phyloP scores from a whole-genome alignment of 2,797 vertebrate genomes.

The Myotis daubentonii region DNA sequence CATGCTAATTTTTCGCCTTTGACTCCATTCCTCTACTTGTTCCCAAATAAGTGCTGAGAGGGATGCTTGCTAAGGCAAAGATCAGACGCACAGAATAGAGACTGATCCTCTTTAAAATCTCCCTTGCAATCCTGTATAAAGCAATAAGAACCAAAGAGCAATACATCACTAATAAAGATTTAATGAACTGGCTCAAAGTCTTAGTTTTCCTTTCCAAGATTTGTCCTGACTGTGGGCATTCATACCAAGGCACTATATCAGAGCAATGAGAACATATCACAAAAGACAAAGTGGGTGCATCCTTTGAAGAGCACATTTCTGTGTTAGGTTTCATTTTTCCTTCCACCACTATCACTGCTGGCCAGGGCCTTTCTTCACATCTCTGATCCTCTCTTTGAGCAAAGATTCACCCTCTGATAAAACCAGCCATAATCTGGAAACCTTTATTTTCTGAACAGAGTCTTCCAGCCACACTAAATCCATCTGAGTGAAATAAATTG shows the following conservation, averaged over 20 bases:
- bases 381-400: background rate
- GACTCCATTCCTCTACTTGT: conserved; percentile 75
- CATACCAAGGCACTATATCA: background rate
- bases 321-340: conserved; percentile 43
- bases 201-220: conserved; percentile 13
- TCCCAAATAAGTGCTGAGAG: conserved; percentile 45
- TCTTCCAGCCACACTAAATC: background rate
- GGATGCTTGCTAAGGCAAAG: conserved; percentile 52
- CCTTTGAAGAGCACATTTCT: background rate
- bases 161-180: conserved; percentile 7
- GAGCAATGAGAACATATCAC: background rate
- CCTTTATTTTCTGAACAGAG: conserved; percentile 48
- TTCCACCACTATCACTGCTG: background rate
- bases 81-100: conserved; percentile 22
- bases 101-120: background rate
- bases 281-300: background rate
- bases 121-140: conserved; percentile 40
- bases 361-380: conserved; percentile 39
- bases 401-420: conserved; percentile 52
- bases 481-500: conserved; percentile 33
- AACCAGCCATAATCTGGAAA: conserved; percentile 40
- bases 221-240: background rate
- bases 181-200: conserved; percentile 45
- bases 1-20: conserved; percentile 89
- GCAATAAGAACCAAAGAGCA: conserved; percentile 1